Conservation (phyloP, 92 coral and sea anemone genomes). For the Siderastrea radians region DNA sequence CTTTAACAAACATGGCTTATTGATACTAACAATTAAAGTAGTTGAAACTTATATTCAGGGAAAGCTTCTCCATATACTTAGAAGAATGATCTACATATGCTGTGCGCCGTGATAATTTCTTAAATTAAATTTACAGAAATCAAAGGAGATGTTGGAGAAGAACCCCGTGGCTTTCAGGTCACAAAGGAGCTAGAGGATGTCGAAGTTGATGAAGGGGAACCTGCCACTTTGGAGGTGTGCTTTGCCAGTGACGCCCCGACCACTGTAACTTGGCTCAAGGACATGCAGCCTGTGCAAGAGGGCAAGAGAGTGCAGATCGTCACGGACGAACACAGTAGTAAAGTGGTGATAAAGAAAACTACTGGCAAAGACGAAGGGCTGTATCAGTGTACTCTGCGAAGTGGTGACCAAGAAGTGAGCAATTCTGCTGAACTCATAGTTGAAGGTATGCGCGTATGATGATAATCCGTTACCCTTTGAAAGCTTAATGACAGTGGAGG, state of each 20-base stretch:
- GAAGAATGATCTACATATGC: too few relatives aligned
- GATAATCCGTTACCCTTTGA: too few relatives aligned
- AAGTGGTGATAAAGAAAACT: conserved; percentile 69
- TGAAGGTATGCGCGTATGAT: conserved; percentile 51
- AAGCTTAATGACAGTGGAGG: background rate
- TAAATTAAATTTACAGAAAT: conserved; percentile 10
- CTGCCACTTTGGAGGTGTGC: conserved; percentile 83
- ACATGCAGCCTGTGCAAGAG: conserved; percentile 54
- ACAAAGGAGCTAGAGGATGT: conserved; percentile 89
- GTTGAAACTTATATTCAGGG: too few relatives aligned
- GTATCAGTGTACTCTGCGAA: conserved; percentile 77
- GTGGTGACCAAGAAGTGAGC: conserved; percentile 59
- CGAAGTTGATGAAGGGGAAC: conserved; percentile 81
- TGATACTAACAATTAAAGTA: too few relatives aligned
- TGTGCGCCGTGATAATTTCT: background rate
- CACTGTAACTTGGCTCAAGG: conserved; percentile 80
- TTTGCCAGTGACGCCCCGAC: conserved; percentile 82
- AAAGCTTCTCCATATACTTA: too few relatives aligned
- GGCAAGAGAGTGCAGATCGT: conserved; percentile 54
- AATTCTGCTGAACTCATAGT: conserved; percentile 65
- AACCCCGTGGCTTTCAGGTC: conserved; percentile 72
- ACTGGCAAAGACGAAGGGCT: conserved; percentile 77
- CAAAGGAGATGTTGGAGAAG: conserved; percentile 31
- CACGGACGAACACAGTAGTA: conserved; percentile 52
- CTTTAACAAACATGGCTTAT: too few relatives aligned